Percentiles rank a stretch among this genome's conserved stretches.
phyloP scores from a whole-genome alignment of 2,888 invertebrate genomes.

The Tetranychus piercei region DNA sequence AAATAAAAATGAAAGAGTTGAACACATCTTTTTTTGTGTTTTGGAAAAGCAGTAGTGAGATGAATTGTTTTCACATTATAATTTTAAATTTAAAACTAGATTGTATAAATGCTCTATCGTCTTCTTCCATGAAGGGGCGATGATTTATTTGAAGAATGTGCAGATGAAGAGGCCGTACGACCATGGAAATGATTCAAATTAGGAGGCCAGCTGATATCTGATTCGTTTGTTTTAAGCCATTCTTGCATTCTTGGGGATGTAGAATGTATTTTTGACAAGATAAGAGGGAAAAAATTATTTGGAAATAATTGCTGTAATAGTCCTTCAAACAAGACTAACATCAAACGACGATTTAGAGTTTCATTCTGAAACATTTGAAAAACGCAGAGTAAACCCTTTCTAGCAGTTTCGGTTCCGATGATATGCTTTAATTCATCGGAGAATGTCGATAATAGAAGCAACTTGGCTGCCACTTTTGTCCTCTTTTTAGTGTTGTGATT shows the following conservation, averaged over 20 bases:
- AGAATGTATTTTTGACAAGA: slow-evolving; percentile 36
- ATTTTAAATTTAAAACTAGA: no score
- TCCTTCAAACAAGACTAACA: slow-evolving; percentile 66
- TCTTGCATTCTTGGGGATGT: not conserved
- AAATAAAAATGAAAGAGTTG: no score
- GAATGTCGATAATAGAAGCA: slow-evolving; percentile 48
- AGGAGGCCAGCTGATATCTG: not conserved
- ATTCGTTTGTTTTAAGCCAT: not conserved
- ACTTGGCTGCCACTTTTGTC: slow-evolving; percentile 65
- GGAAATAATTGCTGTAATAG: slow-evolving; percentile 57
- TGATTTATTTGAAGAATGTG: not conserved
- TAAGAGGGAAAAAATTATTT: slow-evolving; percentile 50
- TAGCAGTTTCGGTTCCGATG: slow-evolving; percentile 68
- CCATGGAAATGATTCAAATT: not conserved
- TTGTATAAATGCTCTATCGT: not conserved
- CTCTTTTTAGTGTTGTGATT: slow-evolving; percentile 47
- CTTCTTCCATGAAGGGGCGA: not conserved
- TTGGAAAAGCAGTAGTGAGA: no score
- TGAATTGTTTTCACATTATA: no score
- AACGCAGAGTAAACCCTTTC: slow-evolving; percentile 58
- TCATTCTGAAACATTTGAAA: slow-evolving; percentile 74
- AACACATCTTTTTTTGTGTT: no score
- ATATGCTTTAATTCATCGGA: slow-evolving; percentile 70
- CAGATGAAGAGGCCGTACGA: not conserved
- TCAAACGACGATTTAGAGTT: slow-evolving; percentile 59